Evolutionary conservation across 2,113 vertebrate species (phyloP).

Genomic region (Passerina amoena): DNA sequence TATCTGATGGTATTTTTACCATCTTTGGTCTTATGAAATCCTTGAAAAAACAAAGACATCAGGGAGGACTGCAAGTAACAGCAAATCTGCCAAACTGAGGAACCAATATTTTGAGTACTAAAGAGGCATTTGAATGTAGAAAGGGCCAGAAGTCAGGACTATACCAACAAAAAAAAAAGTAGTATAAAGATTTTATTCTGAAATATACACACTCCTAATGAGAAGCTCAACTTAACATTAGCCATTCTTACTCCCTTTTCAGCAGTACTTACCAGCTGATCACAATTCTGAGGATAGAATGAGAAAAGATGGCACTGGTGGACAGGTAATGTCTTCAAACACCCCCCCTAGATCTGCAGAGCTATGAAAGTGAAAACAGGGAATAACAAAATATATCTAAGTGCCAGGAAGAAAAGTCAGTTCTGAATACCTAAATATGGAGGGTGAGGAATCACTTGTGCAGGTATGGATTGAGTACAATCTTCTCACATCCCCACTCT

Average conservation of each 20-base stretch:
- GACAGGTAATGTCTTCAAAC: neutral
- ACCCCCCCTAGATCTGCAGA: neutral
- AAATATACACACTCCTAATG: neutral
- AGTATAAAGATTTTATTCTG: neutral
- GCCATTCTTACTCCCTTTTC: neutral
- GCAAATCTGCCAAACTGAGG: neutral
- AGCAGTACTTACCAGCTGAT: neutral
- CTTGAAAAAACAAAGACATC: neutral
- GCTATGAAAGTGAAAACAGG: neutral
- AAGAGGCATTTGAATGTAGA: neutral
- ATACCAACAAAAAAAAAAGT: neutral
- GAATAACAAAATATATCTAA: neutral
- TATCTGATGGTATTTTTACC: neutral
- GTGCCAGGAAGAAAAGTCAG: neutral
- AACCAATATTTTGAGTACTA: neutral
- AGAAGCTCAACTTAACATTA: neutral
- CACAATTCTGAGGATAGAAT: neutral
- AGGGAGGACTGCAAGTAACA: neutral
- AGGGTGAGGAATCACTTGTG: accelerated
- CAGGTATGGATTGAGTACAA: neutral
- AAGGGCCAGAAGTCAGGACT: neutral
- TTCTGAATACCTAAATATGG: neutral
- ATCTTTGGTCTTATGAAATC: neutral
- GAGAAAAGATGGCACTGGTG: neutral
- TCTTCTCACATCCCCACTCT: neutral